phyloP scores from a whole-genome alignment of 2,113 vertebrate species.

The Forbesichthys agassizii region DNA sequence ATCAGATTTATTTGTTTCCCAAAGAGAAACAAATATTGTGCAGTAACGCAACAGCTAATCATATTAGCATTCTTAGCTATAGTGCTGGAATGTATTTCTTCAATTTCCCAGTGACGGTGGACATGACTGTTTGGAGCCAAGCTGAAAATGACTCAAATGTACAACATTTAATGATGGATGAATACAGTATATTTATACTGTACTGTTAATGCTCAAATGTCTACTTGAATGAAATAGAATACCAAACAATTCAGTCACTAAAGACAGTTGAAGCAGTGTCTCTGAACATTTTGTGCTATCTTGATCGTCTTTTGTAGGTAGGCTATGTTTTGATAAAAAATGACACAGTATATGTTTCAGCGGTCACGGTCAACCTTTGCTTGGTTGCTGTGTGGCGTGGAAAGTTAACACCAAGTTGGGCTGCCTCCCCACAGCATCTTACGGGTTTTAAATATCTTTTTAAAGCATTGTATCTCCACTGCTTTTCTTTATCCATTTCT shows the following conservation, averaged over 20 bases:
- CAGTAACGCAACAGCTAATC: conserved; percentile 23
- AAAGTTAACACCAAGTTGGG: conserved; percentile 51
- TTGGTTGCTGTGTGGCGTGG: conserved; percentile 59
- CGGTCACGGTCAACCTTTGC: conserved; percentile 57
- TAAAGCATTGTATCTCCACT: not conserved
- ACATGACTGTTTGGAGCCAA: not conserved
- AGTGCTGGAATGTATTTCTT: not conserved
- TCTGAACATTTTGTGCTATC: too few species aligned
- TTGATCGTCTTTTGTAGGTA: too few species aligned
- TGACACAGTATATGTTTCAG: conserved; percentile 16
- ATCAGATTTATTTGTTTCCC: too few species aligned
- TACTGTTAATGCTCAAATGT: not conserved
- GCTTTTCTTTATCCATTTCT: not conserved
- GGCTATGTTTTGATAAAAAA: not conserved
- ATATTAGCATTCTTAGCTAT: not conserved
- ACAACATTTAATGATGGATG: not conserved
- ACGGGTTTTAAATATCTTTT: not conserved
- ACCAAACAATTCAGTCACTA: not conserved
- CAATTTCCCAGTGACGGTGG: not conserved
- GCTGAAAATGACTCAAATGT: not conserved
- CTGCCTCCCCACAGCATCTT: conserved; percentile 64
- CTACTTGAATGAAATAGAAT: not conserved
- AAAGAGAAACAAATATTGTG: too few species aligned
- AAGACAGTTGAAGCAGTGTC: too few species aligned
- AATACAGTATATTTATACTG: not conserved